Conservation (phyloP, 1,140 invertebrate species). For the silkworm (Bombyx mori) region DNA sequence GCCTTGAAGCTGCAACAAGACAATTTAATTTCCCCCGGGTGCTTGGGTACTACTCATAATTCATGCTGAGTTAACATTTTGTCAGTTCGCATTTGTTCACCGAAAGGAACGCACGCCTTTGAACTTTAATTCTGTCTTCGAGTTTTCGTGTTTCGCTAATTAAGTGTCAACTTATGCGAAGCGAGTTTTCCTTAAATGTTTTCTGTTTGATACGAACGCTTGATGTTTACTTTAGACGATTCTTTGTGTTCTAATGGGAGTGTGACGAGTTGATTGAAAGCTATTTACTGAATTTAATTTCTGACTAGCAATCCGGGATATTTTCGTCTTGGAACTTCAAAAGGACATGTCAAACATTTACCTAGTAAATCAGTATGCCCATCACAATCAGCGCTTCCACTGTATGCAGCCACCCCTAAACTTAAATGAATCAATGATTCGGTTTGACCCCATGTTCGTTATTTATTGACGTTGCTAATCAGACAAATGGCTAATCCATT, state of each 20-base stretch:
- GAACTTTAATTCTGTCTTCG: constrained; percentile 29
- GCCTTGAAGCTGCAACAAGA: constrained; percentile 63
- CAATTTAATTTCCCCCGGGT: constrained; percentile 65
- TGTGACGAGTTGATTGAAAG: no score
- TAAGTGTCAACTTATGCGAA: constrained; percentile 12
- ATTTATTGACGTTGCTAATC: constrained; percentile 67
- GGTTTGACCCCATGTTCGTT: constrained; percentile 45
- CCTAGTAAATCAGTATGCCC: constrained; percentile 50
- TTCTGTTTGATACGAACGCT: no score
- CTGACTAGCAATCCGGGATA: no score
- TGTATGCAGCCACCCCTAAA: constrained; percentile 38
- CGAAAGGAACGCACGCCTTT: constrained; percentile 31
- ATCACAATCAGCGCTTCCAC: constrained; percentile 17
- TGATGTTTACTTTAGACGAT: no score
- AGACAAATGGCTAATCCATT: constrained; percentile 68
- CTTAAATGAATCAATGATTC: constrained; percentile 62
- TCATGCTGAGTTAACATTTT: constrained; percentile 65
- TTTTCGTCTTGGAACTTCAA: no score
- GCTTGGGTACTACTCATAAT: constrained; percentile 54
- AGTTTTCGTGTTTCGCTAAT: constrained; percentile 29
- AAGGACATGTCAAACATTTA: constrained; percentile 21
- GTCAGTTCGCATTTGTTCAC: constrained; percentile 58
- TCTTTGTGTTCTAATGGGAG: no score
- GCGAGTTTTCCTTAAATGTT: no score
- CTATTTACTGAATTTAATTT: no score